Evolutionary conservation across 2,888 invertebrate genomes (phyloP).

Genomic region (Bibio marci): DNA sequence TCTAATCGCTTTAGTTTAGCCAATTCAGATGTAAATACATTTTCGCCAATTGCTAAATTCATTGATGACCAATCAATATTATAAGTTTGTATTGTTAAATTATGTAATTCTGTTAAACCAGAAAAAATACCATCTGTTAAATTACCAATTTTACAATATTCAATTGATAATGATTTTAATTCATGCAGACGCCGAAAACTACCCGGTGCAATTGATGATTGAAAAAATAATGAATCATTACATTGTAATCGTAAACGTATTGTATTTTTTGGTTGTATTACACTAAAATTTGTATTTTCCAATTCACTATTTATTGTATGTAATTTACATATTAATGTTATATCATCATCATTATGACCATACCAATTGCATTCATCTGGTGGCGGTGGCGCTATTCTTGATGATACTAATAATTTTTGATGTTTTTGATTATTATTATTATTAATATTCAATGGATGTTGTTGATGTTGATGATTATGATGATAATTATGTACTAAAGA

Average conservation of each 20-base stretch:
- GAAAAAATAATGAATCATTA: slow-evolving; percentile 61
- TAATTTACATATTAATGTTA: slow-evolving; percentile 59
- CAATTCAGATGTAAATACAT: slow-evolving; percentile 52
- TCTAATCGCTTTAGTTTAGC: slow-evolving; percentile 53
- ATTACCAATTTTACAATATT: slow-evolving; percentile 73
- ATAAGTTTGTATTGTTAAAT: slow-evolving; percentile 70
- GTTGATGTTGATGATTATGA: not conserved
- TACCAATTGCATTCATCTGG: slow-evolving; percentile 58
- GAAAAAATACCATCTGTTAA: slow-evolving; percentile 67
- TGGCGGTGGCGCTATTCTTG: slow-evolving; percentile 17
- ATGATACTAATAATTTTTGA: slow-evolving; percentile 40
- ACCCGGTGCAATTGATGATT: slow-evolving; percentile 59
- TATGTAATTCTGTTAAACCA: slow-evolving; percentile 64
- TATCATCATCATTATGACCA: slow-evolving; percentile 39
- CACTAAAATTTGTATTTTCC: slow-evolving; percentile 75
- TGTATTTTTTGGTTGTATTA: slow-evolving; percentile 70
- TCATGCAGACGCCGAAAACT: slow-evolving; percentile 68
- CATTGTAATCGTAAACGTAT: slow-evolving; percentile 65
- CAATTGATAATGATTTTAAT: slow-evolving; percentile 62
- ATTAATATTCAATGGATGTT: no score
- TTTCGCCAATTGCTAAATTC: slow-evolving; percentile 64
- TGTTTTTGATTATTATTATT: not conserved
- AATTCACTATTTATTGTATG: slow-evolving; percentile 75
- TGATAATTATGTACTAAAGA: slow-evolving; percentile 15
- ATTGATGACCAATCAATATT: slow-evolving; percentile 74